Evolutionary conservation across 1,140 invertebrate species (phyloP).

Genomic region (Drosophila kohkoa): DNA sequence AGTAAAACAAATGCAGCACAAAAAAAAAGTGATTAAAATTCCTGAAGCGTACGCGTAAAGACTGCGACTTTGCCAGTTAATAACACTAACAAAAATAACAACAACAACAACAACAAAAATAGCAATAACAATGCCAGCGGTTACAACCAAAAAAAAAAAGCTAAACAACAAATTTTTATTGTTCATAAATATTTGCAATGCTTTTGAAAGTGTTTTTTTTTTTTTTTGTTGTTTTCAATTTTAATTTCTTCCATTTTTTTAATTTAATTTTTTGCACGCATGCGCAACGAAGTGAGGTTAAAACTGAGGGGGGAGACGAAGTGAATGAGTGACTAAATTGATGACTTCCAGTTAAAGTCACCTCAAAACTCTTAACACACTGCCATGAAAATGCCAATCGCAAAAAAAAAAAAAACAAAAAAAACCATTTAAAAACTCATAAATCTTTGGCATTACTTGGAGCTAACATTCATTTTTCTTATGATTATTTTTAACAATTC

Average conservation of each 20-base stretch:
- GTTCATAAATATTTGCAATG: conserved; percentile 31
- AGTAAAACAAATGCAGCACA: conserved; percentile 19
- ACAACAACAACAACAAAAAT: conserved; percentile 13
- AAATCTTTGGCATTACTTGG: not conserved
- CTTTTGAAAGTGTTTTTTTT: conserved; percentile 26
- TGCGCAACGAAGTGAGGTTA: not conserved
- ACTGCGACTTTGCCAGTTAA: conserved; percentile 16
- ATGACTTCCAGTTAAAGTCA: not conserved
- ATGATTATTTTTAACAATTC: too few relatives aligned
- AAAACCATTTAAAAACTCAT: conserved; percentile 1
- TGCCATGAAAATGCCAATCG: not conserved
- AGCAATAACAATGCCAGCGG: not conserved
- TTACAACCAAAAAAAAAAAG: not conserved
- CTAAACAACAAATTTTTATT: conserved; percentile 26
- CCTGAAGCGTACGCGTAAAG: conserved; percentile 47
- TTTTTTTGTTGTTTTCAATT: not conserved
- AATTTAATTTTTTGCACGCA: conserved; percentile 30
- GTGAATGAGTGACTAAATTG: conserved; percentile 6
- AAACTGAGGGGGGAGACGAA: not conserved
- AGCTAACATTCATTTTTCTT: not conserved
- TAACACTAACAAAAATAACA: conserved; percentile 33
- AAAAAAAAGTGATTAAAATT: conserved; percentile 63
- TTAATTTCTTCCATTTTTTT: conserved; percentile 1
- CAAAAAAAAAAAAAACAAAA: not conserved
- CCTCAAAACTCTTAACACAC: not conserved